Evolutionary conservation across 2,797 vertebrate genomes (phyloP).

Genomic region (Sylvilagus floridanus): DNA sequence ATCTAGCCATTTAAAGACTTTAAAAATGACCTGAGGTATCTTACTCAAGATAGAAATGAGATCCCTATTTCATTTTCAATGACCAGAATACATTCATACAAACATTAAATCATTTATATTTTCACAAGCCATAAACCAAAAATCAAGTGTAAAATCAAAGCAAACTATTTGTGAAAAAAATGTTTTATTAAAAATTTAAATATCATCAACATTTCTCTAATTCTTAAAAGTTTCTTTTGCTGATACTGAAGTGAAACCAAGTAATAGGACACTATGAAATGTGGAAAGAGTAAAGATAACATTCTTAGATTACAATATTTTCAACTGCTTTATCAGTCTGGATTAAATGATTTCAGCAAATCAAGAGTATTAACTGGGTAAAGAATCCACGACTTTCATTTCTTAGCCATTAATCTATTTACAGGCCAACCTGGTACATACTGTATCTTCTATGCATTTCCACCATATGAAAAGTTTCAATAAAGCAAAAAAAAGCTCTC

Average conservation of each 20-base stretch:
- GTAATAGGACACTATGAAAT: constrained; percentile 29
- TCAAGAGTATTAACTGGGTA: neutral
- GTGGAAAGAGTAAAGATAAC: constrained; percentile 20
- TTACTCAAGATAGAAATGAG: constrained; percentile 39
- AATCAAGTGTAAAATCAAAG: constrained; percentile 17
- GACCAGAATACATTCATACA: constrained; percentile 5
- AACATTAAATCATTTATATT: neutral
- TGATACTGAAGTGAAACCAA: constrained; percentile 19
- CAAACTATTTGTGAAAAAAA: constrained; percentile 18
- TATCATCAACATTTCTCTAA: constrained; percentile 43
- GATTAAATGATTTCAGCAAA: constrained; percentile 44
- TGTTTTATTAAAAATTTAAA: constrained; percentile 62
- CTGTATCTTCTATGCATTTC: constrained; percentile 27
- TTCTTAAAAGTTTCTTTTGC: constrained; percentile 26
- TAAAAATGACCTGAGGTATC: neutral
- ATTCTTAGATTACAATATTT: constrained; percentile 52
- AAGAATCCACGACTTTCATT: neutral
- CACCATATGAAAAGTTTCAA: constrained; percentile 40
- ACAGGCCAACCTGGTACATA: neutral
- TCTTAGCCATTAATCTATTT: constrained; percentile 15
- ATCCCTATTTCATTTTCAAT: constrained; percentile 4
- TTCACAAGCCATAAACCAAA: neutral
- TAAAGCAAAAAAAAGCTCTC: constrained; percentile 39
- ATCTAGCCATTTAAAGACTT: constrained; percentile 30
- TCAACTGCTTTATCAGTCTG: neutral